Conservation (phyloP, 2,797 vertebrate genomes). For the Cossypha dichroa region DNA sequence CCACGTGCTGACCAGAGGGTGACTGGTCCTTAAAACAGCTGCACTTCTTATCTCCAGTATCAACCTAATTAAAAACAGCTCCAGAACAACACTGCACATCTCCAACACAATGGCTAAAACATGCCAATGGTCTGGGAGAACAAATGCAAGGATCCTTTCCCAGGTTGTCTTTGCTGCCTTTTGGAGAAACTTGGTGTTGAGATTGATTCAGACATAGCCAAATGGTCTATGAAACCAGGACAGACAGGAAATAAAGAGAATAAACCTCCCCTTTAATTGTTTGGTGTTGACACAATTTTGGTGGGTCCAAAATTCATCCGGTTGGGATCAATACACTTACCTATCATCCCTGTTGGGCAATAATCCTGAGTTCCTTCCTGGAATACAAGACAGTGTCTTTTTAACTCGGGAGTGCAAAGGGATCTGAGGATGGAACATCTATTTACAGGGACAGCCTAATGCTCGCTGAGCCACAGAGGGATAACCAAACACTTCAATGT, state of each 20-base stretch:
- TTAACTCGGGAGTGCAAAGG: slow-evolving; percentile 56
- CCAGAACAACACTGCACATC: neutral
- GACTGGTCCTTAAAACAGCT: neutral
- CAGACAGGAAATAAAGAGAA: neutral
- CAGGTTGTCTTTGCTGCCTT: neutral
- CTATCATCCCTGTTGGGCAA: slow-evolving; percentile 73
- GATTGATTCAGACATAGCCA: neutral
- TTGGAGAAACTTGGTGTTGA: neutral
- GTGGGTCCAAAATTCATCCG: slow-evolving; percentile 24
- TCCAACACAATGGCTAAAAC: neutral
- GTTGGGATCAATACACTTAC: slow-evolving; percentile 71
- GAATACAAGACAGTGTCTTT: slow-evolving; percentile 77
- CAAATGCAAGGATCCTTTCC: neutral
- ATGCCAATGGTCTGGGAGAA: neutral
- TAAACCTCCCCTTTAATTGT: slow-evolving; percentile 43
- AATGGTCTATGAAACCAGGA: neutral
- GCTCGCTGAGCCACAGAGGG: neutral
- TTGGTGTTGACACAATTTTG: slow-evolving; percentile 42
- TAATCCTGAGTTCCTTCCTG: slow-evolving; percentile 76
- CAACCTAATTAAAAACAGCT: neutral
- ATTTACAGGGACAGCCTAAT: slow-evolving; percentile 18
- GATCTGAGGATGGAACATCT: slow-evolving; percentile 47
- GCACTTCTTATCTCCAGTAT: neutral
- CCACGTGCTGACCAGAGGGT: neutral
- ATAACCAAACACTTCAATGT: neutral